These are phyloP conservation scores for Kryptolebias marmoratus DNA, from an alignment of 2,113 vertebrate species.

Conservation along the genomic window DNA sequence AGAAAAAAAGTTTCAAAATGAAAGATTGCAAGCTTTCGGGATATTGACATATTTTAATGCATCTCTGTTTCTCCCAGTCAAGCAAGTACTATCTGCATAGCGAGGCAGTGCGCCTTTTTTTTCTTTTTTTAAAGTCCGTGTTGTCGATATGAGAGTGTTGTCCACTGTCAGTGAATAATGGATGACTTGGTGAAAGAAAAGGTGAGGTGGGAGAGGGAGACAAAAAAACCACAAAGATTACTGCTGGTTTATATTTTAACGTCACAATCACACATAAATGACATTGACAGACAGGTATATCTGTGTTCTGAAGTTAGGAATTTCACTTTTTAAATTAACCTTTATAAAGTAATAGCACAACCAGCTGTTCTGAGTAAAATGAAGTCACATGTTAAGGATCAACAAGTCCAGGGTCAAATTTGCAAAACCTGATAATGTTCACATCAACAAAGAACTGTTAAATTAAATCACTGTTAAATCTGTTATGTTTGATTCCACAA, in stretches of 20 bases:
- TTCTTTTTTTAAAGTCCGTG: slow-evolving; percentile 32
- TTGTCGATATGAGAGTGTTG: slow-evolving; percentile 52
- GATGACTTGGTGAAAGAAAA: slow-evolving; percentile 65
- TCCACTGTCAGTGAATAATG: slow-evolving; percentile 68
- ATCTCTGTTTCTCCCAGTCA: slow-evolving; percentile 49
- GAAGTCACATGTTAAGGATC: no score
- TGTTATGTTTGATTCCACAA: no score
- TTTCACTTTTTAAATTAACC: background rate
- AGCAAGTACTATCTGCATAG: slow-evolving; percentile 63
- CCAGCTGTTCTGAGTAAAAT: background rate
- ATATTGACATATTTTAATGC: slow-evolving; percentile 65
- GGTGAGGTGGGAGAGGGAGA: slow-evolving; percentile 45
- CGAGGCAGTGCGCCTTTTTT: slow-evolving; percentile 28
- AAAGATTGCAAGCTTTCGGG: slow-evolving; percentile 56
- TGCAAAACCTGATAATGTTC: no score
- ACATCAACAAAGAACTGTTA: no score
- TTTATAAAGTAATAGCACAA: background rate
- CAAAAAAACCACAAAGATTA: slow-evolving; percentile 20
- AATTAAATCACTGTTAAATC: no score
- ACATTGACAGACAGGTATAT: background rate
- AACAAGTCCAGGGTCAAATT: no score
- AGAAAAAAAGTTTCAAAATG: slow-evolving; percentile 35
- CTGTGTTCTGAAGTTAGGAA: background rate
- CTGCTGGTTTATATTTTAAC: slow-evolving; percentile 16
- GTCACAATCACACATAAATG: slow-evolving; percentile 3